Evolutionary conservation across 2,888 invertebrate species (phyloP).

Genomic region (Temnothorax ravouxi): DNA sequence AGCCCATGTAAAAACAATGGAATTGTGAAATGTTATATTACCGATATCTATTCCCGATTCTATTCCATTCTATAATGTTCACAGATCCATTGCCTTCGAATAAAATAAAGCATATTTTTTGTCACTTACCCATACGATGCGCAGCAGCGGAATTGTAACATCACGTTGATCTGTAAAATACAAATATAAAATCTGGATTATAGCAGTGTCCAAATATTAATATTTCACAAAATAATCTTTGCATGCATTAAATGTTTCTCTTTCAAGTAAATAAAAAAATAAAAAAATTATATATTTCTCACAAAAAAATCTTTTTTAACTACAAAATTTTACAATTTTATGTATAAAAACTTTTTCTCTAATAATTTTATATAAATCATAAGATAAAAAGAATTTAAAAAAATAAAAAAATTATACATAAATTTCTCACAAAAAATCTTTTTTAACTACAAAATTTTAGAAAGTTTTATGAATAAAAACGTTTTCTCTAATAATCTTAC

Average conservation of each 20-base stretch:
- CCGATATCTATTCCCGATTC: background rate
- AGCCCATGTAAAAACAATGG: background rate
- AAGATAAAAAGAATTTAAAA: background rate
- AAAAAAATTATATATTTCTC: background rate
- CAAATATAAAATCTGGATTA: background rate
- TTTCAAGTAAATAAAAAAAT: background rate
- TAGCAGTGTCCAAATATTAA: background rate
- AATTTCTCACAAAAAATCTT: background rate
- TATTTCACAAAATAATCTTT: background rate
- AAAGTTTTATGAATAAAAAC: background rate
- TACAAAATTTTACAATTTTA: background rate
- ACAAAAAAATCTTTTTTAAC: background rate
- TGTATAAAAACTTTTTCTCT: background rate
- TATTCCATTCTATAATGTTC: background rate
- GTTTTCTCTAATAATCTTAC: background rate
- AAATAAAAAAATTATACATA: background rate
- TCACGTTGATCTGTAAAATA: slow-evolving; percentile 5
- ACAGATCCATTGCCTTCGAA: background rate
- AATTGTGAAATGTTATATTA: background rate
- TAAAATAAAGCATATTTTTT: background rate
- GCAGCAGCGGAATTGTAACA: background rate
- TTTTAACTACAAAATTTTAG: background rate
- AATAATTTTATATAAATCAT: background rate
- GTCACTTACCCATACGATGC: background rate
- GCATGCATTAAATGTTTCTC: background rate